Evolutionary conservation across 2,113 vertebrate species (phyloP).

Genomic region (Hemiprocne comata): DNA sequence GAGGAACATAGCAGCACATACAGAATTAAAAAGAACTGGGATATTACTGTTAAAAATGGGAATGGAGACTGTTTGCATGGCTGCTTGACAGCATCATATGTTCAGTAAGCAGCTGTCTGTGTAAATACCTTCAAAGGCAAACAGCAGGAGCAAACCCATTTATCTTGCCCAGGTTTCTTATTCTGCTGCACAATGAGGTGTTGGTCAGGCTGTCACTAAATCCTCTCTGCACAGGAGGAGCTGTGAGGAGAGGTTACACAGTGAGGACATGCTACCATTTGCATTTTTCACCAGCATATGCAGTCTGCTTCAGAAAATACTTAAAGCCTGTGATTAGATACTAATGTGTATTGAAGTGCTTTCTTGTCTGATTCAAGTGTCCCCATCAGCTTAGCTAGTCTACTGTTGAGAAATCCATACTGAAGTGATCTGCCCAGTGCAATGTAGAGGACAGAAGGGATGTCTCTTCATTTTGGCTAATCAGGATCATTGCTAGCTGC

Average conservation of each 20-base stretch:
- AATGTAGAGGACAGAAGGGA: not conserved
- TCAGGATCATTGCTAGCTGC: not conserved
- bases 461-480: not conserved
- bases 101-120: not conserved
- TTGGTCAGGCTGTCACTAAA: fast-evolving
- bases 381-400: not conserved
- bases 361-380: not conserved
- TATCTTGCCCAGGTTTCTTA: not conserved
- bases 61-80: not conserved
- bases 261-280: not conserved
- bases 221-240: not conserved
- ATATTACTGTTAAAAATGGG: not conserved
- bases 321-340: not conserved
- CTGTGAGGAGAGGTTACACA: not conserved
- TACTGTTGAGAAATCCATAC: not conserved
- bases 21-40: not conserved
- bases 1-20: fast-evolving
- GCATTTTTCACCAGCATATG: not conserved
- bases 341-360: not conserved
- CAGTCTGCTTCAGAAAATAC: not conserved
- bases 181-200: not conserved
- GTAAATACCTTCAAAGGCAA: not conserved
- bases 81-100: not conserved
- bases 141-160: not conserved
- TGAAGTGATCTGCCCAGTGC: not conserved